Conservation (phyloP, 2,797 vertebrate genomes). For the Rhyacichthys aspro region DNA sequence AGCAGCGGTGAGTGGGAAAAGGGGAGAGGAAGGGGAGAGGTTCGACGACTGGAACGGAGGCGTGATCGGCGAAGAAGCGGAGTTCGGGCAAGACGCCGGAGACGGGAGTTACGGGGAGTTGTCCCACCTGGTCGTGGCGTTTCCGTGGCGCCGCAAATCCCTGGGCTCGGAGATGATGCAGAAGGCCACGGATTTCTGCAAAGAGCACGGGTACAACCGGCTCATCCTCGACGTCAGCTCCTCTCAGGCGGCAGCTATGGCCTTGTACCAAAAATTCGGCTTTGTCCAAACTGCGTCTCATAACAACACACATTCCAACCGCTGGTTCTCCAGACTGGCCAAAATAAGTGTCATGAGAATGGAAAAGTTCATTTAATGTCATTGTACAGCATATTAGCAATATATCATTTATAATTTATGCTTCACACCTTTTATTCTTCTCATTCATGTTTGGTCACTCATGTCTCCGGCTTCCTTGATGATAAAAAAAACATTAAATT, state of each 20-base stretch:
- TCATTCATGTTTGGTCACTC: slow-evolving; percentile 7
- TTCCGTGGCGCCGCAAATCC: slow-evolving; percentile 46
- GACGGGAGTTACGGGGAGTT: slow-evolving; percentile 62
- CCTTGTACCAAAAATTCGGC: slow-evolving; percentile 60
- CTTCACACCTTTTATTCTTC: slow-evolving; percentile 17
- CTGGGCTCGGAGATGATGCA: slow-evolving; percentile 57
- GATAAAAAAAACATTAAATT: slow-evolving; percentile 33
- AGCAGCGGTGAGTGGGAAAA: slow-evolving; percentile 53
- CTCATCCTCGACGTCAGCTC: slow-evolving; percentile 66
- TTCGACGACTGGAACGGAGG: slow-evolving; percentile 55
- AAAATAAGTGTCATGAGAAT: slow-evolving; percentile 67
- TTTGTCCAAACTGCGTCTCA: slow-evolving; percentile 66
- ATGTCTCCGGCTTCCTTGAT: slow-evolving; percentile 5
- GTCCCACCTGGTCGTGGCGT: slow-evolving; percentile 59
- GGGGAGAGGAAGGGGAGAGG: slow-evolving; percentile 20
- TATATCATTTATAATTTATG: slow-evolving; percentile 46
- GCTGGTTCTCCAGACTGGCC: slow-evolving; percentile 67
- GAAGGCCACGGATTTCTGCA: slow-evolving; percentile 72
- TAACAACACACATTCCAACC: slow-evolving; percentile 54
- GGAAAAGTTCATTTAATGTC: slow-evolving; percentile 68
- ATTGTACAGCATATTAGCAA: slow-evolving; percentile 16
- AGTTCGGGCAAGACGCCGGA: slow-evolving; percentile 1
- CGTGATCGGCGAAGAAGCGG: slow-evolving; percentile 1
- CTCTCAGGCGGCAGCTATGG: slow-evolving; percentile 56
- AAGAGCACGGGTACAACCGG: slow-evolving; percentile 55